Conservation (phyloP, 2,113 vertebrate species). For the Epinephelus moara region DNA sequence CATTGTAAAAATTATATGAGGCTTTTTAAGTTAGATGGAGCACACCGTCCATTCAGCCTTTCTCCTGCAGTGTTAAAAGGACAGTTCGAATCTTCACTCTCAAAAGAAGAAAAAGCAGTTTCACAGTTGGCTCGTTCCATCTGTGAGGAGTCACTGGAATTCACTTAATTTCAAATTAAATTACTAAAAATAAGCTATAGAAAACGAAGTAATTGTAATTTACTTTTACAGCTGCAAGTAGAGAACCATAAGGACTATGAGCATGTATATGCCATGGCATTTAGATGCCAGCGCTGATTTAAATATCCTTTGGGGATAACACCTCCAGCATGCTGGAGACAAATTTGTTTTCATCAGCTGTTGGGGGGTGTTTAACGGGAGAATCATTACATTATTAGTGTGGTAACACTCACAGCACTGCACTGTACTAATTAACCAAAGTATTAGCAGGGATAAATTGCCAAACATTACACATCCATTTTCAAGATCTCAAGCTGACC, state of each 20-base stretch:
- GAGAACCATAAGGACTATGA: background rate
- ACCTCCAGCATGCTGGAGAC: background rate
- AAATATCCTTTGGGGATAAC: slow-evolving; percentile 7
- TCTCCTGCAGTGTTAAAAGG: background rate
- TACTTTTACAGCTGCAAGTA: background rate
- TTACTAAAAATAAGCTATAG: background rate
- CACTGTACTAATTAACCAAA: background rate
- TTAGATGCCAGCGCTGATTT: background rate
- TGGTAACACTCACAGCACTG: background rate
- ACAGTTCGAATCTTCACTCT: background rate
- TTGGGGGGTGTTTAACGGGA: background rate
- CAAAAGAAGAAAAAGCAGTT: background rate
- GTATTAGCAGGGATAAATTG: background rate
- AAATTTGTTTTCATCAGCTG: slow-evolving; percentile 15
- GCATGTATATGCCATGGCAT: background rate
- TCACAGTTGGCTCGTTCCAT: background rate
- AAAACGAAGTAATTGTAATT: background rate
- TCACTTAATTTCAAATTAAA: background rate
- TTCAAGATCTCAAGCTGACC: background rate
- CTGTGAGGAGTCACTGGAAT: background rate
- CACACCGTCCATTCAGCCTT: background rate
- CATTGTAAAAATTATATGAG: background rate
- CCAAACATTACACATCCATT: background rate
- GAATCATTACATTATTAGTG: background rate
- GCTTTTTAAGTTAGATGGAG: background rate